A percentile compares a stretch with the other conserved stretches of the same genome.
Conservation (phyloP, 2,113 vertebrate species). For the Ctenodactylus gundi region DNA sequence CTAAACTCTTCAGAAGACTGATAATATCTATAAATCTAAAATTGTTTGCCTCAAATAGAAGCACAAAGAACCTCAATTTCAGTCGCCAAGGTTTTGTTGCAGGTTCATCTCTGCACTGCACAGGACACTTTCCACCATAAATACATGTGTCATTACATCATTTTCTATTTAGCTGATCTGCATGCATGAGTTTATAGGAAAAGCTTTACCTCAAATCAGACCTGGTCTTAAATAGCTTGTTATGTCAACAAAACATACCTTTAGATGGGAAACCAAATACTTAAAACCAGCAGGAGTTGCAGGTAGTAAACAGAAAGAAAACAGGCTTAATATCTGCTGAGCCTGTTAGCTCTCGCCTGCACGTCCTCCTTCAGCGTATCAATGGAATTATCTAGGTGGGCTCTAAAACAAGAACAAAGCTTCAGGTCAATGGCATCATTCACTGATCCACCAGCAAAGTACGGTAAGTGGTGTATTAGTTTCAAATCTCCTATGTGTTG, state of each 20-base stretch:
- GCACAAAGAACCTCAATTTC: not conserved
- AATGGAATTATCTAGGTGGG: constrained; percentile 53
- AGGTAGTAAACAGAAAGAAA: constrained; percentile 53
- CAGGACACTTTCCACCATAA: not conserved
- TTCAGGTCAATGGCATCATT: constrained; percentile 71
- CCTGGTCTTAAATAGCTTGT: constrained; percentile 60
- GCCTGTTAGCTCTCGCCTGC: constrained; percentile 48
- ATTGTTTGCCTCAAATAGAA: not conserved
- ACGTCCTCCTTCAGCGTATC: constrained; percentile 48
- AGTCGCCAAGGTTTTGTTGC: not conserved
- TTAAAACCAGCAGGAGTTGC: constrained; percentile 53
- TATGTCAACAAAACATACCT: constrained; percentile 57
- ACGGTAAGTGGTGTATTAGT: constrained; percentile 50
- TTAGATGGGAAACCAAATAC: constrained; percentile 63
- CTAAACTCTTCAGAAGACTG: not conserved
- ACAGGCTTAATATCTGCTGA: not conserved
- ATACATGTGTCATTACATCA: not conserved
- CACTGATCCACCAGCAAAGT: constrained; percentile 50
- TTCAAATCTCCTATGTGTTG: constrained; percentile 66
- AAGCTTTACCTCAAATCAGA: constrained; percentile 39
- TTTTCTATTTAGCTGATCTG: constrained; percentile 52
- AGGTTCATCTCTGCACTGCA: not conserved
- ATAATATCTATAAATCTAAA: not conserved
- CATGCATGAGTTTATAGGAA: constrained; percentile 49
- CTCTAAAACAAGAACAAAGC: constrained; percentile 65